These are phyloP conservation scores for Drosophila kepulauana DNA, from an alignment of 1,140 invertebrate genomes.

Conservation along the genomic window DNA sequence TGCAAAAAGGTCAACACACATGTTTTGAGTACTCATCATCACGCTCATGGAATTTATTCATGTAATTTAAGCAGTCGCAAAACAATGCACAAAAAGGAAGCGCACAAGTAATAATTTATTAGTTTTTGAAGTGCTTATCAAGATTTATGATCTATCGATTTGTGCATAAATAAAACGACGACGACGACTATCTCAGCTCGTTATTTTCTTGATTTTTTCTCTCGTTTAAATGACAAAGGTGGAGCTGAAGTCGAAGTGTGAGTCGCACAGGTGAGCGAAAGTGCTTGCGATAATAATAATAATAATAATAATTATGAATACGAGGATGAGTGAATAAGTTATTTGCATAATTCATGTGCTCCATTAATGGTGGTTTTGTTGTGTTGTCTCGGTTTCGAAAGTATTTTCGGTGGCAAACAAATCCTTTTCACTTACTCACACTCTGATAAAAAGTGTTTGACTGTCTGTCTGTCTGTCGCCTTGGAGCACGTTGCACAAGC, in stretches of 20 bases:
- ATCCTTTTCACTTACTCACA: slow-evolving; percentile 49
- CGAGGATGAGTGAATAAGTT: slow-evolving; percentile 26
- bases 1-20: neutral
- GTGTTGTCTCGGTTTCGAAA: slow-evolving; percentile 19
- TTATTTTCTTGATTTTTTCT: neutral
- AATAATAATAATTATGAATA: slow-evolving; percentile 27
- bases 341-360: slow-evolving; percentile 77
- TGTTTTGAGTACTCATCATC: neutral
- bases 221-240: slow-evolving; percentile 8
- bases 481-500: slow-evolving; percentile 18
- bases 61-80: slow-evolving; percentile 12
- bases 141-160: slow-evolving; percentile 77
- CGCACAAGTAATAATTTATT: slow-evolving; percentile 64
- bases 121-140: slow-evolving; percentile 70
- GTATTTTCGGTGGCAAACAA: slow-evolving; percentile 21
- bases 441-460: neutral
- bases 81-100: slow-evolving; percentile 56
- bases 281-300: slow-evolving; percentile 19
- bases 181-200: slow-evolving; percentile 4
- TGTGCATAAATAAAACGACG: slow-evolving; percentile 33
- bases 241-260: neutral
- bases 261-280: slow-evolving; percentile 30
- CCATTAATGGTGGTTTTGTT: slow-evolving; percentile 34
- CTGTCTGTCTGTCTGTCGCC: neutral
- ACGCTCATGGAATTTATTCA: neutral